Conservation (phyloP, 2,113 vertebrate species). For the Passer domesticus region DNA sequence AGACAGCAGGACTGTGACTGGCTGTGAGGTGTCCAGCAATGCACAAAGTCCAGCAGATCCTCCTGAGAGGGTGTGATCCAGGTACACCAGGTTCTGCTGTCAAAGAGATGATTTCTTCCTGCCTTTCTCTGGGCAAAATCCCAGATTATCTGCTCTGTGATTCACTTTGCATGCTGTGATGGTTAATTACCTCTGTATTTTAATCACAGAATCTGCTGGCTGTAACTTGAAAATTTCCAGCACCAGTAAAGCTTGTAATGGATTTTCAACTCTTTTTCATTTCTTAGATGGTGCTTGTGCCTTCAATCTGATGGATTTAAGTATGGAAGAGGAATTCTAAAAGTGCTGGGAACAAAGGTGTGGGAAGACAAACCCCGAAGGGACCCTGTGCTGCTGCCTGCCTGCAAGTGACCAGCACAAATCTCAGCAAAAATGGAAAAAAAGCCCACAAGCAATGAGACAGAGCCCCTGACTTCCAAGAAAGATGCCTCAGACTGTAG, state of each 20-base stretch:
- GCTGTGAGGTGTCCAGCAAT: not conserved
- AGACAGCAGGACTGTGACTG: not conserved
- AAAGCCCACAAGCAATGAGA: conserved; percentile 76
- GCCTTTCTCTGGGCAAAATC: not conserved
- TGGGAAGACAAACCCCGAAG: not conserved
- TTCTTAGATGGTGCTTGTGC: conserved; percentile 36
- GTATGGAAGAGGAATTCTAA: not conserved
- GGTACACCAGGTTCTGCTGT: not conserved
- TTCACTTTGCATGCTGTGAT: not conserved
- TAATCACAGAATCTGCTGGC: not conserved
- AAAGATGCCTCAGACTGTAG: conserved; percentile 62
- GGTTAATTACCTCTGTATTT: not conserved
- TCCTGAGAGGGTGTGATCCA: not conserved
- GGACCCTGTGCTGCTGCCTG: not conserved
- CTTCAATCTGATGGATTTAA: not conserved
- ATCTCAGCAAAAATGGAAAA: conserved; percentile 82
- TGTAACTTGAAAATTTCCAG: not conserved
- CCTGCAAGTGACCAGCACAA: conserved; percentile 39
- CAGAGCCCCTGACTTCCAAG: conserved; percentile 65
- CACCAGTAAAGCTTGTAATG: not conserved
- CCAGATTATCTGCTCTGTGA: not conserved
- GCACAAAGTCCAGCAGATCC: not conserved
- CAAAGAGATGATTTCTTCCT: not conserved
- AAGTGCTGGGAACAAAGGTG: not conserved
- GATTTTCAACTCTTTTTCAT: not conserved